A percentile compares a stretch with the other conserved stretches of the same genome.
Evolutionary conservation across 2,113 vertebrate genomes (phyloP).

Genomic region (Cheirogaleus medius): DNA sequence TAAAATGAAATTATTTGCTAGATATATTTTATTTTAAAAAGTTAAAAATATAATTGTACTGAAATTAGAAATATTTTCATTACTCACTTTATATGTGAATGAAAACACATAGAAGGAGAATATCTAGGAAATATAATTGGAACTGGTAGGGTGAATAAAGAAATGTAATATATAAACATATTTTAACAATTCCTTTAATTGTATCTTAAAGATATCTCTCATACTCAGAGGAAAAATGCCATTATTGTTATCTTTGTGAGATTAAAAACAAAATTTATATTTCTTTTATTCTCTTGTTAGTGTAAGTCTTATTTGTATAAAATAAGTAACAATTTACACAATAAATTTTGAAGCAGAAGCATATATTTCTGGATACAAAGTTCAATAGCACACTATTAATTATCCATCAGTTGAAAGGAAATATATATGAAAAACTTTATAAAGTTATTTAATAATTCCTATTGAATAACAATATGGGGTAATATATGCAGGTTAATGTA

Average conservation of each 20-base stretch:
- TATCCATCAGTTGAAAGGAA: background rate
- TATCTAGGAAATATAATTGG: background rate
- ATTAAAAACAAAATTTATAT: background rate
- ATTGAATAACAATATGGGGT: background rate
- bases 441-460: background rate
- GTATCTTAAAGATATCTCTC: background rate
- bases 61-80: background rate
- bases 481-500: background rate
- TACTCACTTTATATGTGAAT: background rate
- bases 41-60: conserved; percentile 29
- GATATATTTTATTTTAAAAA: conserved; percentile 3
- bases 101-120: background rate
- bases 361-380: background rate
- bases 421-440: background rate
- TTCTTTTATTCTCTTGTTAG: background rate
- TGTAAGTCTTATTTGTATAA: background rate
- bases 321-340: background rate
- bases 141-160: background rate
- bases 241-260: background rate
- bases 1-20: conserved; percentile 6
- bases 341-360: background rate
- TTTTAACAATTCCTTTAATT: background rate
- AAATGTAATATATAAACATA: background rate
- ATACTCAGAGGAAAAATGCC: background rate
- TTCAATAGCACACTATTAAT: background rate